These are phyloP conservation scores for Felis chaus DNA, from an alignment of 2,113 vertebrate species.

Conservation along the genomic window DNA sequence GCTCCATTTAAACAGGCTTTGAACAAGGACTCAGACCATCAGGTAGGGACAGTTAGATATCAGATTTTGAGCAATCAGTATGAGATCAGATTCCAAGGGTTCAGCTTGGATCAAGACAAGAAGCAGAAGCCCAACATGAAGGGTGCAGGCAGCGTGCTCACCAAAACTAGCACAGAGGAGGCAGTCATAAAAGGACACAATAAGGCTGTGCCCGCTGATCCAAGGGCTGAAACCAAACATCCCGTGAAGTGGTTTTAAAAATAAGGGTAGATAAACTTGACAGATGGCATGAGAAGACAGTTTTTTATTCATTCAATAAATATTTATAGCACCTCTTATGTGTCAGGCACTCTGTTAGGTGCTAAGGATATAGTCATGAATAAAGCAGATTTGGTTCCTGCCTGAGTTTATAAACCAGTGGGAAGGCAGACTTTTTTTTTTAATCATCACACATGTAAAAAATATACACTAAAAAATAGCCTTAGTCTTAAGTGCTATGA, in stretches of 20 bases:
- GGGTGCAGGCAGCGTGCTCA: fast-evolving
- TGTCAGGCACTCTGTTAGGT: not conserved
- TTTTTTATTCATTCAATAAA: constrained; percentile 30
- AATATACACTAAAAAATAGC: not conserved
- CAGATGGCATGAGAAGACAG: not conserved
- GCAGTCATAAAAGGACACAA: not conserved
- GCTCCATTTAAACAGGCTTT: not conserved
- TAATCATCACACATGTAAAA: not conserved
- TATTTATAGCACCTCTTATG: not conserved
- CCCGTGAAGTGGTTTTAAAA: not conserved
- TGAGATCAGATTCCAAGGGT: not conserved
- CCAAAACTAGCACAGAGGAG: not conserved
- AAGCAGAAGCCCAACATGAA: not conserved
- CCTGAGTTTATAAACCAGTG: constrained; percentile 1
- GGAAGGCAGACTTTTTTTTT: not conserved
- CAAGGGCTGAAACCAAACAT: not conserved
- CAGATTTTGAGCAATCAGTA: not conserved
- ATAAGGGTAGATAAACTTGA: not conserved
- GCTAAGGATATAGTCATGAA: not conserved
- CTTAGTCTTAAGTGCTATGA: not conserved
- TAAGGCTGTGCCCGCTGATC: not conserved
- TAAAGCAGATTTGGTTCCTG: not conserved
- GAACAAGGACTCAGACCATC: not conserved
- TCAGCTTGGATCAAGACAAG: not conserved
- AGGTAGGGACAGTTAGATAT: not conserved